Conservation (phyloP, 1,140 invertebrate species). For the Zaprionus vittiger region DNA sequence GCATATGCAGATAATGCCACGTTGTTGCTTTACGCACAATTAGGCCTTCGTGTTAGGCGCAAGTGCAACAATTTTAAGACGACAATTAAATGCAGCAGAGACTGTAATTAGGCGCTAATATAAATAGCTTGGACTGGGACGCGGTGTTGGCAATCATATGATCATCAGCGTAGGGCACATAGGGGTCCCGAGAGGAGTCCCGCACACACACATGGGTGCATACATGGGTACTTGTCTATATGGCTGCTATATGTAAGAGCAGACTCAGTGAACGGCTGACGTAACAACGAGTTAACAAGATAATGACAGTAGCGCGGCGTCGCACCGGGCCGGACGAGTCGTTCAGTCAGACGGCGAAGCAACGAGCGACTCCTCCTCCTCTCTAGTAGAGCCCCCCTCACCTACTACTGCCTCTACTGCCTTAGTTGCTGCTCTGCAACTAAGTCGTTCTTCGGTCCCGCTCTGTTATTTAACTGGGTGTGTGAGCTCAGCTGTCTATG, state of each 20-base stretch:
- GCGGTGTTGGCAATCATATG: slow-evolving; percentile 45
- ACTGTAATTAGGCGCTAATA: slow-evolving; percentile 24
- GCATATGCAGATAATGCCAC: neutral
- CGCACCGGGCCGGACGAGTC: slow-evolving; percentile 50
- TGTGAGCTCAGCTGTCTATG: slow-evolving; percentile 19
- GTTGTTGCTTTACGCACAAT: neutral
- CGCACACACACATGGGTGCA: slow-evolving; percentile 5
- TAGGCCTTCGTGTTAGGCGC: neutral
- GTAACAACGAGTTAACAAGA: slow-evolving; percentile 82
- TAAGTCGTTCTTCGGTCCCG: slow-evolving; percentile 46
- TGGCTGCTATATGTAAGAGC: slow-evolving; percentile 45
- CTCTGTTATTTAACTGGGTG: slow-evolving; percentile 73
- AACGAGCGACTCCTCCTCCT: neutral
- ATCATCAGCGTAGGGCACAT: slow-evolving; percentile 36
- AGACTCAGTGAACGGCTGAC: slow-evolving; percentile 66
- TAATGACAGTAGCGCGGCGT: slow-evolving; percentile 76
- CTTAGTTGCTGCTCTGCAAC: slow-evolving; percentile 17
- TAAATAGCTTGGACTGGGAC: slow-evolving; percentile 20
- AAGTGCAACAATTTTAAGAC: slow-evolving; percentile 9
- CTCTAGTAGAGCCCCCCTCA: neutral
- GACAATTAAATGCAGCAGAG: slow-evolving; percentile 19
- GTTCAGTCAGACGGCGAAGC: neutral
- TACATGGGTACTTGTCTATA: neutral
- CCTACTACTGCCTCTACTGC: neutral
- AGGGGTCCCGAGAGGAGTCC: neutral